Conservation (phyloP, 2,113 vertebrate genomes). For the Antigone vipio region DNA sequence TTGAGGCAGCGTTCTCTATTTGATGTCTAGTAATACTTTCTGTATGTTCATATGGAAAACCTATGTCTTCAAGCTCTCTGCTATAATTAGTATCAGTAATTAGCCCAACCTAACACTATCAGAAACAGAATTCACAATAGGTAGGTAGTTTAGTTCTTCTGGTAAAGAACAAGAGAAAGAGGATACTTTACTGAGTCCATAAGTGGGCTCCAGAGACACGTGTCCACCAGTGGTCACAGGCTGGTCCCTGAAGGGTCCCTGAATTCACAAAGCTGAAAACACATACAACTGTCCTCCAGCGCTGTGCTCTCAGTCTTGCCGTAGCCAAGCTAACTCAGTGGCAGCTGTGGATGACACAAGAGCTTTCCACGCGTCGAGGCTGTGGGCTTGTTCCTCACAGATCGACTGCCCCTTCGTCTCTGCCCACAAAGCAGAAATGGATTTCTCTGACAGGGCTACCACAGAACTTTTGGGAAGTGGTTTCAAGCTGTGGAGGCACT, state of each 20-base stretch:
- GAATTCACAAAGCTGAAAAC: neutral
- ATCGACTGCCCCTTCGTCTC: rapidly evolving
- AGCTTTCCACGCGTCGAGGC: neutral
- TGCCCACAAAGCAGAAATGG: neutral
- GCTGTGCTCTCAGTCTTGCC: neutral
- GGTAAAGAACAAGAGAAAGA: neutral
- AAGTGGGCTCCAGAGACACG: neutral
- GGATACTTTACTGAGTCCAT: neutral
- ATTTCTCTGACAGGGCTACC: neutral
- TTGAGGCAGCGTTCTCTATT: neutral
- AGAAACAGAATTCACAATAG: neutral
- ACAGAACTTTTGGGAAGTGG: neutral
- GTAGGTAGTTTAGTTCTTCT: neutral
- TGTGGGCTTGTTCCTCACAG: neutral
- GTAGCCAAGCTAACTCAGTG: neutral
- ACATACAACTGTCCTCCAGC: neutral
- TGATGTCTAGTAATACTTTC: neutral
- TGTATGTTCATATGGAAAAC: neutral
- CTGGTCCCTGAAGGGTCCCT: neutral
- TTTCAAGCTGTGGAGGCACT: neutral
- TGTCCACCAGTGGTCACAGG: neutral
- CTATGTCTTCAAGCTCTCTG: neutral
- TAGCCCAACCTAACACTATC: neutral
- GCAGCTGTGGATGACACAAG: neutral
- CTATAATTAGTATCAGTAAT: neutral